Percentiles rank a stretch among this genome's conserved stretches.
Conservation (phyloP, 2,113 vertebrate genomes). For the Damaliscus lunatus region DNA sequence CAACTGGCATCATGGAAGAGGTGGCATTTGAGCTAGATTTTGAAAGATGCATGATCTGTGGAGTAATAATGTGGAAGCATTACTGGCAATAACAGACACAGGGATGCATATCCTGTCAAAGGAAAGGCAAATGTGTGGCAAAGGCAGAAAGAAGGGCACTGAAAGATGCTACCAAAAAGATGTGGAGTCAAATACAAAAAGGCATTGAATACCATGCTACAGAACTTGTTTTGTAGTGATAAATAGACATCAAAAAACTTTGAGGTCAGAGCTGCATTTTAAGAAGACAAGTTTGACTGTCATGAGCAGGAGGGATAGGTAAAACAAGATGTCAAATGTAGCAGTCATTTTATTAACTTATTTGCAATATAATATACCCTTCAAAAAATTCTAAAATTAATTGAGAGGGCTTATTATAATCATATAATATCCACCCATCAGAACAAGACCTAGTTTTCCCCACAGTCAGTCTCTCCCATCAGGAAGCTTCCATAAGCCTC, state of each 20-base stretch:
- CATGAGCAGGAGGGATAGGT: not conserved
- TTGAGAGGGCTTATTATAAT: not conserved
- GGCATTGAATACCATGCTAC: too few relatives aligned
- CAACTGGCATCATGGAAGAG: not conserved
- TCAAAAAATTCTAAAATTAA: not conserved
- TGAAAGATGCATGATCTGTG: not conserved
- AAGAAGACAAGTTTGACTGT: not conserved
- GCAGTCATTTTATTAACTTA: not conserved
- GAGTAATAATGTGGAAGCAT: not conserved
- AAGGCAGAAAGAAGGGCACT: not conserved
- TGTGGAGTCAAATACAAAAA: not conserved
- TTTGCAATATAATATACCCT: not conserved
- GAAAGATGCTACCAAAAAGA: not conserved
- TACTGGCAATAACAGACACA: not conserved
- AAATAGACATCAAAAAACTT: not conserved
- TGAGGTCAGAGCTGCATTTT: not conserved
- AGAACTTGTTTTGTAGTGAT: not conserved
- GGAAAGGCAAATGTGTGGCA: not conserved
- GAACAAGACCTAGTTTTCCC: not conserved
- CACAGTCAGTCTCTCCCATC: not conserved
- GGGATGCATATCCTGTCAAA: not conserved
- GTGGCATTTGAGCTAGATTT: not conserved
- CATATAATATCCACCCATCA: not conserved
- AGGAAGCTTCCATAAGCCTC: not conserved
- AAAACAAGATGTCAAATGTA: not conserved